Percentiles rank a stretch among this genome's conserved stretches.
Evolutionary conservation across 2,888 invertebrate species (phyloP).

Genomic region (Criorhina ranunculi): DNA sequence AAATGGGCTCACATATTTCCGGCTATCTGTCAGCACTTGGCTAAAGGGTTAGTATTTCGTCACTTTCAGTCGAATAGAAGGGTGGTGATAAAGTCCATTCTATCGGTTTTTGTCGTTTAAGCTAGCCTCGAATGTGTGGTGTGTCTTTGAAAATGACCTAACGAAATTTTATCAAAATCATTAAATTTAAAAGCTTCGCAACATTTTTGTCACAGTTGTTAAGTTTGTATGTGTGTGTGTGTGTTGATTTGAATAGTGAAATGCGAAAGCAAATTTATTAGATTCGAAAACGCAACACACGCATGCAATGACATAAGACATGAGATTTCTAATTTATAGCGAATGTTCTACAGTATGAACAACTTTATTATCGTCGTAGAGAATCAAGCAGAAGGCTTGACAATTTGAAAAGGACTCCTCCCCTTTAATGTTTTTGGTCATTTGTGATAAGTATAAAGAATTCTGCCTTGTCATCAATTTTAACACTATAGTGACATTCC

Average conservation of each 20-base stretch:
- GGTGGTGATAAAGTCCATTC: conserved; percentile 18
- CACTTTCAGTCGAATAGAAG: conserved; percentile 32
- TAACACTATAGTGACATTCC: too few species aligned
- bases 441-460: too few species aligned
- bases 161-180: conserved; percentile 45
- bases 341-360: neutral
- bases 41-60: conserved; percentile 63
- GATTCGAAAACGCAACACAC: conserved; percentile 20
- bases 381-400: too few species aligned
- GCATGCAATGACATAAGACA: conserved; percentile 28
- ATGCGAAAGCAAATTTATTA: conserved; percentile 21
- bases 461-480: too few species aligned
- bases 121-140: neutral
- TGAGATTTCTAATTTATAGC: neutral
- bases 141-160: neutral
- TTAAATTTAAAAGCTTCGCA: conserved; percentile 38
- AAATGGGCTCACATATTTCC: conserved; percentile 61
- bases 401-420: too few species aligned
- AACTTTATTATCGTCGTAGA: too few species aligned
- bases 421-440: too few species aligned
- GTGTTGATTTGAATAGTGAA: neutral
- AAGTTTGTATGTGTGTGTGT: conserved; percentile 21
- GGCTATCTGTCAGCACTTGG: conserved; percentile 60
- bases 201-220: conserved; percentile 39
- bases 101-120: conserved; percentile 1